Evolutionary conservation across 1,140 invertebrate genomes (phyloP), one percentile per base, ranked within the genome.

Genomic region (Aphaenogaster floridana): DNA sequence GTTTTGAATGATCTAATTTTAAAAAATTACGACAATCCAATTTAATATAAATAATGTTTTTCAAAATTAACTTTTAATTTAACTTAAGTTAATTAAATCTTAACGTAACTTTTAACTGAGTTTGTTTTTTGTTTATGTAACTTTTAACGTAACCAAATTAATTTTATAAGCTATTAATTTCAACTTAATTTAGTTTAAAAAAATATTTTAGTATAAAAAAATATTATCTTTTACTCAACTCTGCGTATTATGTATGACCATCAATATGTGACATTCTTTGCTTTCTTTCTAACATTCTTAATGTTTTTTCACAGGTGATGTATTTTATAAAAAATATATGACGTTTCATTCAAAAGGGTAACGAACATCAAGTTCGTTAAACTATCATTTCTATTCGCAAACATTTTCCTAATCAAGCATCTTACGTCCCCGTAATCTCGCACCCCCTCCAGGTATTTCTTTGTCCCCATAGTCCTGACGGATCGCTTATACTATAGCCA

Each of bases 391-490:
- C 13, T 54, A 11, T 21, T 45, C 15, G 13, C 21, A 3, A 42
- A 42, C n/a, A 42, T 4, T 57, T 4, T 21, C 17, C 2, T 61
- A 17, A 59, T 77, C 8, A 28, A 57, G 21, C 59, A 39, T 66
- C 17, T 28, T 66, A 66, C 15, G 36, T 66, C 3, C 6, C 7
- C 34, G 8, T 9, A 21, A 34, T 61, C 42, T 59, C 63, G 15
- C 17, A 48, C 76, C 57, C 71, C 42, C 52, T 68, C 36, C 1
- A 57, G 11, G 45, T 76, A 57, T 74, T 15, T 76, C 28, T 13
- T 74, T 45, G 54, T 13, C 5, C 8, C 5, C 15, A 34, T 77
- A 66, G 2, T 81, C 50, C 36, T 42, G 13, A 17, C 13, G 34
- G 77, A 48, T 9, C 15, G 36, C 34, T 72, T 50, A 17, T 57